Evolutionary conservation across 1,140 invertebrate species (phyloP), one percentile per base, ranked within the genome.

Genomic region (Heliconius hermathena): DNA sequence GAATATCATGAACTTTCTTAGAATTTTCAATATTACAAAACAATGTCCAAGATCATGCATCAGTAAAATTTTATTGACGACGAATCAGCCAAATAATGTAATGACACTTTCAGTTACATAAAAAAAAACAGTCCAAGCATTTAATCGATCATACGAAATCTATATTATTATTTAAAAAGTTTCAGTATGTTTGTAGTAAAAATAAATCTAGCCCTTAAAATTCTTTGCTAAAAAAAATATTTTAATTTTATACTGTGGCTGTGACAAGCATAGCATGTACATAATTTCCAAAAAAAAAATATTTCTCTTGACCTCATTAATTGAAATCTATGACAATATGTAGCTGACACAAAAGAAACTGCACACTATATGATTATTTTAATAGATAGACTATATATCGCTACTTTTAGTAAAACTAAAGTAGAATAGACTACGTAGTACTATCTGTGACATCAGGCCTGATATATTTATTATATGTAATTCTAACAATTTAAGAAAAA

Each of bases 241-340:
- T 49, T n/a, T 57, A 33, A 54, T 49, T 33, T 57, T 33, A 49
- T 22, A 72, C 46, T 33, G 36, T 72, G 70, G 76, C 70, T 72
- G 70, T 77, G 76, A 77, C 29, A 33, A 72, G 38, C 60, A 77
- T 29, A 77, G 36, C n/a, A 66, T 66, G 29, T 76, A 46, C 22
- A 18, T 70, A 66, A 70, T 76, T 49, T 76, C 4, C 22, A 29
- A 38, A 60, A 29, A 29, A 41, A 60, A 66, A 41, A 26, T 49
- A 70, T 52, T 71, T 77, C 38, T 36, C 66, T 54, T 54, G 22
- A 72, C n/a, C 20, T 72, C 71, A 77, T 33, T 49, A 71, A n/a
- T 20, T 9, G 70, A 54, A 77, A 77, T 77, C 76, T 26, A 77
- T 77, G 76, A 77, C 76, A 77, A 77, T 77, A 77, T 77, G 36